A percentile compares a stretch with the other conserved stretches of the same genome.
These are phyloP conservation scores for Passer montanus DNA, from an alignment of 2,113 vertebrate genomes.

Conservation along the genomic window DNA sequence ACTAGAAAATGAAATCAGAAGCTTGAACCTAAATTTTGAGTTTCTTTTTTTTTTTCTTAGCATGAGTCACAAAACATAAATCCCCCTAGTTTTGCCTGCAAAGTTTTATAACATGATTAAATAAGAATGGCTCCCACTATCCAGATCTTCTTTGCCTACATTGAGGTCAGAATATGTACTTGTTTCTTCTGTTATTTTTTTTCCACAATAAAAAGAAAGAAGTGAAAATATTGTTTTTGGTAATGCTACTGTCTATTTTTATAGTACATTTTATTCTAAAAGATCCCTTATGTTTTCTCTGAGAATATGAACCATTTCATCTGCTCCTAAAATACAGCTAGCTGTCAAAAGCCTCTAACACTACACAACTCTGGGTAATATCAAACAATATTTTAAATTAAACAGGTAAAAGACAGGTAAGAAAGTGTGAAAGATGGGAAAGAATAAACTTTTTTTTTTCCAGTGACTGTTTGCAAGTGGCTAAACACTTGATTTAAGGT, in stretches of 20 bases:
- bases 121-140: background rate
- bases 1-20: conserved; percentile 4
- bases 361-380: background rate
- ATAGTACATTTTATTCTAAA: background rate
- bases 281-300: background rate
- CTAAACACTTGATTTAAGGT: background rate
- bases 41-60: background rate
- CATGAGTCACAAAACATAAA: background rate
- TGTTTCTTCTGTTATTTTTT: background rate
- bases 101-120: background rate
- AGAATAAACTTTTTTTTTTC: background rate
- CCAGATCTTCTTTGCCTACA: background rate
- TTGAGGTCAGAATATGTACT: background rate
- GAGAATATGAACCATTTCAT: background rate
- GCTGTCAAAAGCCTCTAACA: background rate
- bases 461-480: background rate
- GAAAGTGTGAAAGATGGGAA: background rate
- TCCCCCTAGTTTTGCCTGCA: background rate
- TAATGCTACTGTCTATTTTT: background rate
- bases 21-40: background rate
- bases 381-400: background rate
- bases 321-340: background rate
- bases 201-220: background rate
- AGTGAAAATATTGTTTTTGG: background rate
- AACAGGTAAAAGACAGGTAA: background rate